A percentile compares a stretch with the other conserved stretches of the same genome.
Evolutionary conservation across 2,888 invertebrate species (phyloP).

Genomic region (Cheilosia soror): DNA sequence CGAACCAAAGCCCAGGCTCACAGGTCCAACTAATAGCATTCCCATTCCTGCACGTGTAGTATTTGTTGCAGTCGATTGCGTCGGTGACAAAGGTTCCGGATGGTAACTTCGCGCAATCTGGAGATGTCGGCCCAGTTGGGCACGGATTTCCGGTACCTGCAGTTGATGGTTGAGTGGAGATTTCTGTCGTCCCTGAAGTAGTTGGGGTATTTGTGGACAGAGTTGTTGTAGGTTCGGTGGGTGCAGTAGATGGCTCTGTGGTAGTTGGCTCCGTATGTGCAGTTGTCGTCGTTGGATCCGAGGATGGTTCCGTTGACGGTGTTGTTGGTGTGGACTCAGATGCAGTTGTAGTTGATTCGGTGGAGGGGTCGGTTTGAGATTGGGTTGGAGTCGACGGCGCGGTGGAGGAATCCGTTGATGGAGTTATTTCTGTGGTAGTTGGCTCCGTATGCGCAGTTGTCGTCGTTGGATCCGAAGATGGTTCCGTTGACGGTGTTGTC

Average conservation of each 20-base stretch:
- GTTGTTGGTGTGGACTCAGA: background rate
- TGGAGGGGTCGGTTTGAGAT: background rate
- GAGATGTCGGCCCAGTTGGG: conserved; percentile 14
- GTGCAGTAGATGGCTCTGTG: background rate
- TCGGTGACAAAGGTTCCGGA: conserved; percentile 1
- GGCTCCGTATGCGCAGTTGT: no score
- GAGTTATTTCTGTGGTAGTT: no score
- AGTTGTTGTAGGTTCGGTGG: background rate
- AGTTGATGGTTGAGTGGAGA: background rate
- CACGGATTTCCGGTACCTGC: background rate
- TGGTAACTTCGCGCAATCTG: conserved; percentile 22
- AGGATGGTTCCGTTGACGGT: background rate
- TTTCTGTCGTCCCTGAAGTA: background rate
- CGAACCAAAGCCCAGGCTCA: conserved; percentile 40
- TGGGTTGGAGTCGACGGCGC: background rate
- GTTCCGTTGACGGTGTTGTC: no score
- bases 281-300: background rate
- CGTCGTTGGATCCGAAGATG: no score
- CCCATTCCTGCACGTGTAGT: conserved; percentile 47
- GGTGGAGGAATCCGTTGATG: background rate
- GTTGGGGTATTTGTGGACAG: no score
- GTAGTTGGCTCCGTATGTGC: background rate
- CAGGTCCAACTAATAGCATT: background rate
- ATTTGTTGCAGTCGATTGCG: conserved; percentile 49
- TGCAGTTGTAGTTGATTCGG: background rate